phyloP scores from a whole-genome alignment of 2,888 invertebrate species.

The Himalopsyche tibetana region DNA sequence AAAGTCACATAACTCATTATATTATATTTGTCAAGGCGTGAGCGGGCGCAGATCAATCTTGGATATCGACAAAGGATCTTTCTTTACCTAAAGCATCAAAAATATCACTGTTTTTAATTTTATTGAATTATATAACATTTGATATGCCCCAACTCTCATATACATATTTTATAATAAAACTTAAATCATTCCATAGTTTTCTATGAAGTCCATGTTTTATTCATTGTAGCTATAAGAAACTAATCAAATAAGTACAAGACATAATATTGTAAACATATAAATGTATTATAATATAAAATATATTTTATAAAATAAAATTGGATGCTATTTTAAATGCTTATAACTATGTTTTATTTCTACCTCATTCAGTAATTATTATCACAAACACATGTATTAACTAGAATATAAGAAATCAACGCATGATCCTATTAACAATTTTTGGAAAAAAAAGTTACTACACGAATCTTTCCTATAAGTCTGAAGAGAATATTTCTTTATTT shows the following conservation, averaged over 20 bases:
- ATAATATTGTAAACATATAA: constrained; percentile 24
- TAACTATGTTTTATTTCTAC: neutral
- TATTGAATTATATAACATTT: no score
- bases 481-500: no score
- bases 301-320: constrained; percentile 38
- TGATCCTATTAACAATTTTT: no score
- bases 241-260: constrained; percentile 18
- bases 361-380: neutral
- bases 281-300: constrained; percentile 38
- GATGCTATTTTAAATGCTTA: constrained; percentile 48
- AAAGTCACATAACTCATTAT: no score
- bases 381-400: no score
- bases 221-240: neutral
- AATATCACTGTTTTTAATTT: neutral
- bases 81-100: constrained; percentile 31
- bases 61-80: neutral
- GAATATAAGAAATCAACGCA: no score
- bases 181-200: constrained; percentile 32
- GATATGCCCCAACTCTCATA: neutral
- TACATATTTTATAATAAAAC: neutral
- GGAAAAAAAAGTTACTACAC: no score
- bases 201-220: constrained; percentile 18
- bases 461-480: no score
- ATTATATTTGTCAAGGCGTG: no score
- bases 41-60: no score